phyloP scores from a whole-genome alignment of 2,113 vertebrate genomes.

The Lepus americanus region DNA sequence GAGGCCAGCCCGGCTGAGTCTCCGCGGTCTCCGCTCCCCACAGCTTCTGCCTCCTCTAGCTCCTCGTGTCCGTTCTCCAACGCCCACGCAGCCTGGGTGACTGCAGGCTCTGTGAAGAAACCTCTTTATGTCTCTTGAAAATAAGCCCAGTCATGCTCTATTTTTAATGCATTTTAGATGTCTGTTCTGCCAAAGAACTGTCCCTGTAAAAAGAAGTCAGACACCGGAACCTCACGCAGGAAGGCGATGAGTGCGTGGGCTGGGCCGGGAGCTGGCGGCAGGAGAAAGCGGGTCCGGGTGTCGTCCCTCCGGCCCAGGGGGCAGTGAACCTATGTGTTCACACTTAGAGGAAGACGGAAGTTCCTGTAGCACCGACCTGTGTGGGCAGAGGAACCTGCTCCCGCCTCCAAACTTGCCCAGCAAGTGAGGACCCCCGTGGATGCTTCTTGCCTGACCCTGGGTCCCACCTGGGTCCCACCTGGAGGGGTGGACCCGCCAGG shows the following conservation, averaged over 20 bases:
- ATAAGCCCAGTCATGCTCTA: slow-evolving; percentile 62
- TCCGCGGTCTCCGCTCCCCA: fast-evolving
- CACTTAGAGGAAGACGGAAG: not conserved
- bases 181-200: slow-evolving; percentile 51
- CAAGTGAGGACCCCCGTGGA: too few species aligned
- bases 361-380: fast-evolving
- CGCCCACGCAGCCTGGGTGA: not conserved
- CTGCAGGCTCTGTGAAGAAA: slow-evolving; percentile 25
- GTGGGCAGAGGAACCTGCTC: not conserved
- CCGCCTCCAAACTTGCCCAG: not conserved
- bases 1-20: fast-evolving
- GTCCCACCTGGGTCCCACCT: not conserved
- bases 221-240: not conserved
- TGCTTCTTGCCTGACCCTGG: not conserved
- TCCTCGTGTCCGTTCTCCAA: not conserved
- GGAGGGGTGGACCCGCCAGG: fast-evolving
- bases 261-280: not conserved
- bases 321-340: not conserved
- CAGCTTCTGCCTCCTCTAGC: too few species aligned
- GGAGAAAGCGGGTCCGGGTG: not conserved
- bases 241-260: not conserved
- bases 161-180: slow-evolving; percentile 64
- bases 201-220: not conserved
- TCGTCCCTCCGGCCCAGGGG: fast-evolving
- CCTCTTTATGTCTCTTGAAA: slow-evolving; percentile 49